Conservation (phyloP, 2,113 vertebrate genomes). For the Leptobrachium ailaonicum region DNA sequence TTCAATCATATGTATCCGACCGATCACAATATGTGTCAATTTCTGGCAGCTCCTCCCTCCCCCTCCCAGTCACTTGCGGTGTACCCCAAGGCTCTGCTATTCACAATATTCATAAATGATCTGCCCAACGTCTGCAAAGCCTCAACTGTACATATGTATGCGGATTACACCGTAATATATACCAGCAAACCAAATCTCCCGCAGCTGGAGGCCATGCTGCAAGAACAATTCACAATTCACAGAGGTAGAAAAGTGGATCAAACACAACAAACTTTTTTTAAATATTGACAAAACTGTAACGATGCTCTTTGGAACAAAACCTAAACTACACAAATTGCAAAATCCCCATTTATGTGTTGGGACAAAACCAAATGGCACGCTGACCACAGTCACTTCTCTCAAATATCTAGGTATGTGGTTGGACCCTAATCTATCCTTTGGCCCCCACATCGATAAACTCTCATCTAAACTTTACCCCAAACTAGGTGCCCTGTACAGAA, state of each 20-base stretch:
- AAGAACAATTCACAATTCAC: too few species aligned
- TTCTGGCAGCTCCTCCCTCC: neutral
- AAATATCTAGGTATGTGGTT: neutral
- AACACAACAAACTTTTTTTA: neutral
- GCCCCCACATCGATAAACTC: neutral
- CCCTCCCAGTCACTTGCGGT: neutral
- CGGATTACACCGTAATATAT: neutral
- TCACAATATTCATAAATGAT: neutral
- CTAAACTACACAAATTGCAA: neutral
- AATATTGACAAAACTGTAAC: neutral
- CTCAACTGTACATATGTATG: neutral
- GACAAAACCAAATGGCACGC: neutral
- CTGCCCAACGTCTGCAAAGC: neutral
- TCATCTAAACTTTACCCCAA: neutral
- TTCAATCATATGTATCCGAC: too few species aligned
- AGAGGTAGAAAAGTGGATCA: neutral
- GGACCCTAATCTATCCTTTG: neutral
- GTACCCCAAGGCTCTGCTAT: neutral
- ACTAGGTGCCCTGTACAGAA: neutral
- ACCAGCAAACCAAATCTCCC: neutral
- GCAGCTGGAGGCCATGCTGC: neutral
- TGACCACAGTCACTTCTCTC: neutral
- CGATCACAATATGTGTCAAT: too few species aligned
- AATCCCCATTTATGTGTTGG: neutral
- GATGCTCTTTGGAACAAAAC: neutral